Conservation (phyloP, 2,113 vertebrate species). For the Phaethon lepturus region DNA sequence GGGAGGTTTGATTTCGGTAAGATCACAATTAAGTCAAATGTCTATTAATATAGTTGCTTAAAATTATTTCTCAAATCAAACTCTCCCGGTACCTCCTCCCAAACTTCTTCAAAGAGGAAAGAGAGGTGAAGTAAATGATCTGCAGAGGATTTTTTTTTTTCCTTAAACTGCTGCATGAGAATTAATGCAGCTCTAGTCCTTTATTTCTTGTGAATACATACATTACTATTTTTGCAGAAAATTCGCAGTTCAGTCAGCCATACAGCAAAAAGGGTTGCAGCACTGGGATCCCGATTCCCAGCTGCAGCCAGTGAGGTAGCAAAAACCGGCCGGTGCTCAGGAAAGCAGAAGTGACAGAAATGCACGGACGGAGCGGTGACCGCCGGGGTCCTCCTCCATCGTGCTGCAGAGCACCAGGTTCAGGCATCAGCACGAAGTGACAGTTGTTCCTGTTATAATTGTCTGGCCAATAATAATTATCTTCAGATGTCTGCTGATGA, state of each 20-base stretch:
- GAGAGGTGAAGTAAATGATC: neutral
- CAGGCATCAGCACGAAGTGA: constrained; percentile 56
- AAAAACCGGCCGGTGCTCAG: neutral
- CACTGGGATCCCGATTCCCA: neutral
- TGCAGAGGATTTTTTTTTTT: neutral
- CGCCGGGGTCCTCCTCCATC: neutral
- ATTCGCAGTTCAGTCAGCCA: neutral
- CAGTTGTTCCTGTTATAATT: constrained; percentile 76
- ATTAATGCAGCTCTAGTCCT: neutral
- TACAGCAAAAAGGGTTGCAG: neutral
- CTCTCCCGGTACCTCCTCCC: neutral
- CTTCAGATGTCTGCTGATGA: constrained; percentile 98
- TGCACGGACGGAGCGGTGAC: neutral
- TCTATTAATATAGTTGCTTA: neutral
- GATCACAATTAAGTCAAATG: neutral
- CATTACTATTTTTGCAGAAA: neutral
- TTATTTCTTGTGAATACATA: neutral
- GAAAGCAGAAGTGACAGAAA: neutral
- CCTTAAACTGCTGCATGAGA: neutral
- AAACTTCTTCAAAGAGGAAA: neutral
- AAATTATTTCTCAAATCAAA: neutral
- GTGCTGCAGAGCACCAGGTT: constrained; percentile 55
- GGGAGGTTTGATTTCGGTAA: neutral
- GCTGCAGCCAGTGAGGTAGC: neutral
- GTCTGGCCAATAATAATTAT: constrained; percentile 85